Evolutionary conservation across 2,797 vertebrate genomes (phyloP).

Genomic region (Natrix natrix): DNA sequence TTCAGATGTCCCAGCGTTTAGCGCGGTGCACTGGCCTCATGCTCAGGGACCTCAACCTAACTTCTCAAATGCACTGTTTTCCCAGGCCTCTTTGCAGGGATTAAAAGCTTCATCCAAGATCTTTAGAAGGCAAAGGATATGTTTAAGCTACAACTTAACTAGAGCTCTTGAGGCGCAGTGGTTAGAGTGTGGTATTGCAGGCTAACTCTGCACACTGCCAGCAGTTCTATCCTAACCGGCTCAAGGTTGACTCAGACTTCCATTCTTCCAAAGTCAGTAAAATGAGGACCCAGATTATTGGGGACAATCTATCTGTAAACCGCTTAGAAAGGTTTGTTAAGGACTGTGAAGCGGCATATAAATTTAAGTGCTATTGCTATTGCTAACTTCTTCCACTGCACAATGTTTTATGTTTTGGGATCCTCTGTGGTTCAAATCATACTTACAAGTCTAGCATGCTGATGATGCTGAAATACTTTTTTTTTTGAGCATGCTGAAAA

Average conservation of each 20-base stretch:
- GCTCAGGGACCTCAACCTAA: not conserved
- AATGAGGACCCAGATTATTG: not conserved
- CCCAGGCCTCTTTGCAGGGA: not conserved
- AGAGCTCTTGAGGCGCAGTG: not conserved
- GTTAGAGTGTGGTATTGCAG: not conserved
- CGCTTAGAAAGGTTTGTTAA: not conserved
- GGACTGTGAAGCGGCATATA: not conserved
- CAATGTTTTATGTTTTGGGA: not conserved
- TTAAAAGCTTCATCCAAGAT: not conserved
- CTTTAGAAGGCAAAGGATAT: not conserved
- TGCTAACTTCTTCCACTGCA: not conserved
- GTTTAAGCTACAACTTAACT: not conserved
- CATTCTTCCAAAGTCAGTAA: not conserved
- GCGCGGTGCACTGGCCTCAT: not conserved
- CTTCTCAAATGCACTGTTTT: not conserved
- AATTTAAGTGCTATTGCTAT: not conserved
- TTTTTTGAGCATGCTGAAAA: not conserved
- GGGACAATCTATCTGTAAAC: not conserved
- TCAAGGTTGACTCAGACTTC: not conserved
- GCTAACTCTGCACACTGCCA: not conserved
- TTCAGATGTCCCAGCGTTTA: constrained; percentile 17
- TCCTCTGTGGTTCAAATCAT: not conserved
- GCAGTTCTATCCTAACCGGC: not conserved
- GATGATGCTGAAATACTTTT: not conserved
- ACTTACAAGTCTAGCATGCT: not conserved